phyloP scores from a whole-genome alignment of 2,113 vertebrate genomes.

The Cephalophus harveyi region DNA sequence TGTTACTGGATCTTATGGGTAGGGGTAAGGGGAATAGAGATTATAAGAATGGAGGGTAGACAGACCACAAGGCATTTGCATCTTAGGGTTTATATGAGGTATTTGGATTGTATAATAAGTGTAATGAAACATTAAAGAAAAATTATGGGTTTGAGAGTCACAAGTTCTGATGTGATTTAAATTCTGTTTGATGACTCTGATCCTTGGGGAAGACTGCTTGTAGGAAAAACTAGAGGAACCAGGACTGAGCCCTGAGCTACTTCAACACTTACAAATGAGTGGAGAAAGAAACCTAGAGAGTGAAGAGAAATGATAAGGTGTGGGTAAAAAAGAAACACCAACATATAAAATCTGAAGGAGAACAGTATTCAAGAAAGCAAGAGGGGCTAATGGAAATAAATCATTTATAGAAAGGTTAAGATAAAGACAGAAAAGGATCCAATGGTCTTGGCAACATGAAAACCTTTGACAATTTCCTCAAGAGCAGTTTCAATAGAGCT shows the following conservation, averaged over 20 bases:
- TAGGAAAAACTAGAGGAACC: not conserved
- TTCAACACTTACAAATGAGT: not conserved
- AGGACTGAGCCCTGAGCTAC: not conserved
- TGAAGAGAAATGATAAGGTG: not conserved
- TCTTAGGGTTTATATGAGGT: not conserved
- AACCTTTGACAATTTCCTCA: not conserved
- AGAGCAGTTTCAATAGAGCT: not conserved
- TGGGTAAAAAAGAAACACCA: not conserved
- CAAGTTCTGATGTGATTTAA: not conserved
- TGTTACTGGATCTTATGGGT: not conserved
- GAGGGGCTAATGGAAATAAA: not conserved
- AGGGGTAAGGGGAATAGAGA: not conserved
- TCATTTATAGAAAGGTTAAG: not conserved
- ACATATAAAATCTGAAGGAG: not conserved
- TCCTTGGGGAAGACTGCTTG: not conserved
- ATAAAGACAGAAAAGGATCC: not conserved
- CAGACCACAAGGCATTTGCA: not conserved
- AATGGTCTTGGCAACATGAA: not conserved
- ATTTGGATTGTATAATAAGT: not conserved
- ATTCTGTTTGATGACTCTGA: not conserved
- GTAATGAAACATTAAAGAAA: not conserved
- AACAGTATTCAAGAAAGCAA: not conserved
- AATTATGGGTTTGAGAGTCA: not conserved
- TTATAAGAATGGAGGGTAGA: not conserved
- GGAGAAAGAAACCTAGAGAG: not conserved